Conservation (phyloP, 2,113 vertebrate species). For the Cettia cetti region DNA sequence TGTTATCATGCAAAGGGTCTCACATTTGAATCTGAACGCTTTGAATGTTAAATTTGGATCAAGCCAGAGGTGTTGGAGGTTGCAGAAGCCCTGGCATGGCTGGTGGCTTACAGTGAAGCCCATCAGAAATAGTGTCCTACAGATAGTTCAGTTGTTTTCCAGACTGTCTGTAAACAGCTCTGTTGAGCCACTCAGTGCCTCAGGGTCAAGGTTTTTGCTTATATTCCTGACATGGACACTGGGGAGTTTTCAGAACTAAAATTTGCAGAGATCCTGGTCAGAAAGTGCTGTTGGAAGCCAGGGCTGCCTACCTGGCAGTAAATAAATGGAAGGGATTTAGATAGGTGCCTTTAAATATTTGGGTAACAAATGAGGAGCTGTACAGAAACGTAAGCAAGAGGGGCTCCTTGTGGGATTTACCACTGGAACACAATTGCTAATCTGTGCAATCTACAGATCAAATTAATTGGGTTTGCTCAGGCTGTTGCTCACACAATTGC, state of each 20-base stretch:
- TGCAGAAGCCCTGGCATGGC: background rate
- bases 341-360: background rate
- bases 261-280: background rate
- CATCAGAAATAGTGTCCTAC: background rate
- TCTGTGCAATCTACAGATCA: conserved; percentile 50
- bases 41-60: background rate
- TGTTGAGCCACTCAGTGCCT: background rate
- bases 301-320: background rate
- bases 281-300: background rate
- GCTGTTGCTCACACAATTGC: conserved; percentile 15
- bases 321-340: background rate
- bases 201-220: background rate
- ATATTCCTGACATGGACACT: background rate
- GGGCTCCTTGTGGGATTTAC: conserved; percentile 1
- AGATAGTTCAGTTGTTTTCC: background rate
- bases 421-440: conserved; percentile 28
- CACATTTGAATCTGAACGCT: background rate
- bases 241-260: background rate
- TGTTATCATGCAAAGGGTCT: background rate
- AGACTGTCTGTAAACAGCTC: background rate
- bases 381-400: background rate
- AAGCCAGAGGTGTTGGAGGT: background rate
- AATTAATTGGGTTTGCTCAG: conserved; percentile 57
- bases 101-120: background rate
- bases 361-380: background rate